phyloP scores from a whole-genome alignment of 2,797 vertebrate species.

The Anguilla anguilla region DNA sequence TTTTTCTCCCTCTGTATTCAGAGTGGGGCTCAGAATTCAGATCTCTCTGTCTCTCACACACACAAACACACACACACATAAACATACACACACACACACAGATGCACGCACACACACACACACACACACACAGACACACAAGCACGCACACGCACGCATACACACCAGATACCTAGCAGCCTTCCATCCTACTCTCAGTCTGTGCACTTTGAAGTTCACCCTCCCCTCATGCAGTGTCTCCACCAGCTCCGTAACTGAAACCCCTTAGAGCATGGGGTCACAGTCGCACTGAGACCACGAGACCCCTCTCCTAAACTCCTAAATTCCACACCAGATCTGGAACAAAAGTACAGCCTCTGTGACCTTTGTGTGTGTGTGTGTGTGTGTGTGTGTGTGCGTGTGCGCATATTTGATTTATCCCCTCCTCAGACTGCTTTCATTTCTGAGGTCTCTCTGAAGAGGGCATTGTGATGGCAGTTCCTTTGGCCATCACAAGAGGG shows the following conservation, averaged over 20 bases:
- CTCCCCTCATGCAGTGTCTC: not conserved
- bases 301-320: not conserved
- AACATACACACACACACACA: not conserved
- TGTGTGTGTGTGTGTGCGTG: not conserved
- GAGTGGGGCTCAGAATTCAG: not conserved
- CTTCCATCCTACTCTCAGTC: not conserved
- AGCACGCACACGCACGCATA: not conserved
- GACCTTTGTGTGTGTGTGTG: not conserved
- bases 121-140: not conserved
- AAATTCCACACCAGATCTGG: not conserved
- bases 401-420: not conserved
- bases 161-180: not conserved
- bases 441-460: not conserved
- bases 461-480: constrained; percentile 41
- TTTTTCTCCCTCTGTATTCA: not conserved
- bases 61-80: too few relatives aligned
- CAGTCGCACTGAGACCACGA: not conserved
- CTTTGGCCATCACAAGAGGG: constrained; percentile 59
- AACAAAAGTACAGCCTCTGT: not conserved
- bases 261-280: not conserved
- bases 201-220: not conserved
- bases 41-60: not conserved
- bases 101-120: not conserved
- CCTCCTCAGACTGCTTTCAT: not conserved
- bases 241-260: not conserved